phyloP scores from a whole-genome alignment of 2,797 vertebrate genomes.

The Trachops cirrhosus region DNA sequence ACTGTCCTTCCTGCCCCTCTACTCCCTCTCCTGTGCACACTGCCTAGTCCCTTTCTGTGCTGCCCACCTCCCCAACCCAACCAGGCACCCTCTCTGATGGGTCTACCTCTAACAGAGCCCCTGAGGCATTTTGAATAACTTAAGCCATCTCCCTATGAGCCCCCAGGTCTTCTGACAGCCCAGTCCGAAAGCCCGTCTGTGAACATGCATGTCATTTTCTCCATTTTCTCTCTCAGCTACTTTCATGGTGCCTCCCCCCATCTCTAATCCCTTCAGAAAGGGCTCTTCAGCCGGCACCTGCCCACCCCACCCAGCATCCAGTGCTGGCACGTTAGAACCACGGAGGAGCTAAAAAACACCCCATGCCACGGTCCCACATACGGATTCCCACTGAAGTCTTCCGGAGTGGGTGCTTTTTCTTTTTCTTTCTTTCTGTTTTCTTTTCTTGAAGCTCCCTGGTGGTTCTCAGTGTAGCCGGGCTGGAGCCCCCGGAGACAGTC shows the following conservation, averaged over 20 bases:
- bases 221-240: background rate
- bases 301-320: background rate
- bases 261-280: background rate
- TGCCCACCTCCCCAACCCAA: background rate
- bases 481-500: background rate
- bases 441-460: background rate
- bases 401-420: background rate
- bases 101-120: background rate
- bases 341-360: background rate
- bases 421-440: background rate
- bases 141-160: background rate
- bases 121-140: too few species aligned
- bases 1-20: background rate
- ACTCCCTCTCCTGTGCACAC: background rate
- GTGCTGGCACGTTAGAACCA: background rate
- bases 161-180: background rate
- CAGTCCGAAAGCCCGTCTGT: background rate
- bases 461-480: background rate
- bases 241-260: background rate
- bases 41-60: too few species aligned
- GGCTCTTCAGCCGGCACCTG: background rate
- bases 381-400: background rate
- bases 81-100: fast-evolving
- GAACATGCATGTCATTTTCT: background rate
- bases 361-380: too few species aligned